Evolutionary conservation across 2,888 invertebrate genomes (phyloP).

Genomic region (Listrodromus nycthemerus): DNA sequence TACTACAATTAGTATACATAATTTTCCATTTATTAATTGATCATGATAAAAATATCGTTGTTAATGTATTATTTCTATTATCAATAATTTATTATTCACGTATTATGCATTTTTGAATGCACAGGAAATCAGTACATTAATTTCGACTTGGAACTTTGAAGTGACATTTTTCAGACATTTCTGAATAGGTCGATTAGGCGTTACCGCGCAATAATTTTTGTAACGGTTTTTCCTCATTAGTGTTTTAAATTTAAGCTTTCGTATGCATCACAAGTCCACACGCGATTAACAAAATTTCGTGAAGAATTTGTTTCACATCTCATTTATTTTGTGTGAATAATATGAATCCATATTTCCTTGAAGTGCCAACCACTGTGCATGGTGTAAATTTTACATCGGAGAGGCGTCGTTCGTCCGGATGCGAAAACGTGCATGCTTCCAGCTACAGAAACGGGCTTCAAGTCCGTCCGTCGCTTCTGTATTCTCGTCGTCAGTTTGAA

Average conservation of each 20-base stretch:
- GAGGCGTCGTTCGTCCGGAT: neutral
- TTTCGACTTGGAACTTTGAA: no score
- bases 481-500: conserved; percentile 45
- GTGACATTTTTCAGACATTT: no score
- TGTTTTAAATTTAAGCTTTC: no score
- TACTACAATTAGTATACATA: no score
- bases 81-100: no score
- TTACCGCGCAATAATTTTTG: no score
- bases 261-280: neutral
- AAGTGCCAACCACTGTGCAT: conserved; percentile 5
- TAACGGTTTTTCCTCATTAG: neutral
- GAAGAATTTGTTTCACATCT: neutral
- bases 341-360: neutral
- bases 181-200: no score
- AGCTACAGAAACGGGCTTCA: conserved; percentile 13
- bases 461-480: conserved; percentile 33
- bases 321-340: neutral
- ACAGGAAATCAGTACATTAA: no score
- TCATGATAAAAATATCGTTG: no score
- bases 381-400: neutral
- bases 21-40: no score
- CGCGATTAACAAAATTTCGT: neutral
- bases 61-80: no score
- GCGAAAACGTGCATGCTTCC: conserved; percentile 9
- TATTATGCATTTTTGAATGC: no score